phyloP scores from a whole-genome alignment of 2,888 invertebrate species.

The Epinotia demarniana region DNA sequence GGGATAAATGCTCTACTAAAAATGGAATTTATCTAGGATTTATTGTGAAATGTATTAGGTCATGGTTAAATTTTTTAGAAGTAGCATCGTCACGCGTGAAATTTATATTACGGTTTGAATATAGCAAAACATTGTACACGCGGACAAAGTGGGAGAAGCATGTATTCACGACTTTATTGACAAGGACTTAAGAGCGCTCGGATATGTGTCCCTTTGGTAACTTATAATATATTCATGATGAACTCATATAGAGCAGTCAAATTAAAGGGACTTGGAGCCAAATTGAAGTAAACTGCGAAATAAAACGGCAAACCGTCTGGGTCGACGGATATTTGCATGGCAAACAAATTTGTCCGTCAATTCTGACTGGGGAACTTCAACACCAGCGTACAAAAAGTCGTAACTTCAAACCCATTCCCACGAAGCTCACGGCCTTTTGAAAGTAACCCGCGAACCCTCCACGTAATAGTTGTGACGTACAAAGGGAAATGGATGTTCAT shows the following conservation, averaged over 20 bases:
- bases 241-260: no score
- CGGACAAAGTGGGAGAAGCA: no score
- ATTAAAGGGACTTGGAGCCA: neutral
- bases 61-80: no score
- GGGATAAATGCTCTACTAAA: no score
- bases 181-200: no score
- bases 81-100: no score
- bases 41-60: no score
- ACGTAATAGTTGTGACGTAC: constrained; percentile 16
- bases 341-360: constrained; percentile 43
- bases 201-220: neutral
- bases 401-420: neutral
- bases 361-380: constrained; percentile 18
- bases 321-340: constrained; percentile 34
- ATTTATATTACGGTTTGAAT: no score
- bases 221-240: no score
- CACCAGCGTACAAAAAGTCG: neutral
- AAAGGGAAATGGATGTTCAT: constrained; percentile 10
- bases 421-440: neutral
- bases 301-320: constrained; percentile 27
- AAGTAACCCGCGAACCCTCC: constrained; percentile 2
- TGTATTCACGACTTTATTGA: no score
- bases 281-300: constrained; percentile 26
- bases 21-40: no score
- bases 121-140: no score